Conservation (phyloP, 2,113 vertebrate genomes). For the Phalacrocorax carbo region DNA sequence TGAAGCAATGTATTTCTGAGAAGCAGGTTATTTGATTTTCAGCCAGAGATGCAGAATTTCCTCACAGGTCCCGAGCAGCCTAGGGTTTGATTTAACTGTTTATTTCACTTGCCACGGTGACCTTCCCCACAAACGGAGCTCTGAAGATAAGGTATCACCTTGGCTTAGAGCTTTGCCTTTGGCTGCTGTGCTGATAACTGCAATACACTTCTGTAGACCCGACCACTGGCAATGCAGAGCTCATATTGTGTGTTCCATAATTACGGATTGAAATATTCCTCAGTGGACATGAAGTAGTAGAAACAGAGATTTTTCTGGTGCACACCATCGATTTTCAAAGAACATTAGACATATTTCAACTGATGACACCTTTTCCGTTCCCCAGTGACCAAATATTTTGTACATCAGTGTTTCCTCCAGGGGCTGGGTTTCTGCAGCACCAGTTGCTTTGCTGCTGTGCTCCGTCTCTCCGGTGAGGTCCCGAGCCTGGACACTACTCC, state of each 20-base stretch:
- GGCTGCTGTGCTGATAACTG: background rate
- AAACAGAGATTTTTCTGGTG: background rate
- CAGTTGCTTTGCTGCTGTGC: background rate
- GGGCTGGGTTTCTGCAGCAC: background rate
- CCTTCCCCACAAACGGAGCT: background rate
- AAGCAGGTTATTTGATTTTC: background rate
- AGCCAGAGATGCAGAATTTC: background rate
- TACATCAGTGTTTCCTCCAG: too few relatives aligned
- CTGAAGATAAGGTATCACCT: background rate
- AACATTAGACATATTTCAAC: background rate
- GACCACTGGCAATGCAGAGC: fast-evolving
- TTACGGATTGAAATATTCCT: background rate
- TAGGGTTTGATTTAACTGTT: background rate
- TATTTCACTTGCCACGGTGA: background rate
- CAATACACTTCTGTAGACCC: fast-evolving
- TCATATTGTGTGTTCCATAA: background rate
- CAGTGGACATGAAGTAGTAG: background rate
- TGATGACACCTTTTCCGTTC: background rate
- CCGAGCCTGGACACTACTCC: background rate
- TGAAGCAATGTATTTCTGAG: background rate
- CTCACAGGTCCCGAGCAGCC: background rate
- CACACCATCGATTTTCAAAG: background rate
- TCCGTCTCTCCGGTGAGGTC: too few relatives aligned
- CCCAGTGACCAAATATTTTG: background rate
- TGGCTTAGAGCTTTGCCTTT: background rate